Percentiles rank a stretch among this genome's conserved stretches.
phyloP scores from a whole-genome alignment of 2,797 vertebrate species.

The Sebastiscus albofasciatus region DNA sequence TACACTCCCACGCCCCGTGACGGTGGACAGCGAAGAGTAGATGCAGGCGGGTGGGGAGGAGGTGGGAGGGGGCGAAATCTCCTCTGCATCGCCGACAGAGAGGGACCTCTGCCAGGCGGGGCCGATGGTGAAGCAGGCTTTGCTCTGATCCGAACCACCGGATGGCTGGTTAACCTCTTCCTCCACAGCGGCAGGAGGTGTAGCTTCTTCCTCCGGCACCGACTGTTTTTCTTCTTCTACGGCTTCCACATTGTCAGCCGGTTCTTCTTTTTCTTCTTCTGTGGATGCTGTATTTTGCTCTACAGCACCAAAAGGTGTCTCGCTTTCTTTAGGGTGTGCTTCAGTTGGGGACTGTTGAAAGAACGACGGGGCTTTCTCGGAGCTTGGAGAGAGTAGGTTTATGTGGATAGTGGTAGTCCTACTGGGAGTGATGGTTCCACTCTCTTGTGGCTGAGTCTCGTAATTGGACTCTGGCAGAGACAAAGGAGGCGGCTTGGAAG shows the following conservation, averaged over 20 bases:
- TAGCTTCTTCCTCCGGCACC: not conserved
- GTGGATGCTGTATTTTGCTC: not conserved
- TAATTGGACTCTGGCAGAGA: not conserved
- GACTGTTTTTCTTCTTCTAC: not conserved
- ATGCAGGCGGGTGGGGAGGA: constrained; percentile 21
- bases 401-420: constrained; percentile 44
- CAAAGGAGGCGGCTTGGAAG: constrained; percentile 1
- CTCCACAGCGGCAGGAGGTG: not conserved
- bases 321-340: not conserved
- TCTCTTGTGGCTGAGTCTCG: constrained; percentile 11
- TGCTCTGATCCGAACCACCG: constrained; percentile 60
- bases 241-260: not conserved
- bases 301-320: not conserved
- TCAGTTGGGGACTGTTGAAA: constrained; percentile 24
- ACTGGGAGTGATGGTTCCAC: constrained; percentile 22
- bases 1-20: constrained; percentile 44
- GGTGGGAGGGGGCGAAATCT: constrained; percentile 51
- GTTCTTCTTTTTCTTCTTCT: not conserved
- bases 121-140: constrained; percentile 77
- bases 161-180: not conserved
- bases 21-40: not conserved
- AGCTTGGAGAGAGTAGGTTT: constrained; percentile 54
- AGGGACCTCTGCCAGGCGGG: constrained; percentile 84
- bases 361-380: constrained; percentile 29
- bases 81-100: constrained; percentile 64